Evolutionary conservation across 2,888 invertebrate genomes (phyloP), one percentile per base, ranked within the genome.

Genomic region (Microchrysa polita): DNA sequence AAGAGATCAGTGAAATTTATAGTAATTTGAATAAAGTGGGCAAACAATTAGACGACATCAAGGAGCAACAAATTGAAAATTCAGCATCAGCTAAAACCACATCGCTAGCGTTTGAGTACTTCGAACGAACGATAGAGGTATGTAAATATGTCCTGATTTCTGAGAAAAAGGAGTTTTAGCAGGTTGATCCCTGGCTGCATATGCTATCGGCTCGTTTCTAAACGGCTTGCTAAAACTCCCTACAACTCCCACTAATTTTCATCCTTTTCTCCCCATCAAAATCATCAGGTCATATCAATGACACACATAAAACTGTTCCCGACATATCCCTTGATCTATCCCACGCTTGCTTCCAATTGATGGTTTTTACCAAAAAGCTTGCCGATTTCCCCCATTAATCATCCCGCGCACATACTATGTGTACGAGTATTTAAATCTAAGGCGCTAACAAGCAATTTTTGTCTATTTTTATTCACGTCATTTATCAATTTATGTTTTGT

Each of bases 41-140:
- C 77, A 84, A 86, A 67, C 91, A 92, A 80, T 83, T 92, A 78
- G 83, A 86, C 76, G 88, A 88, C 74, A 87, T 90, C 77, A 88
- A 88, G 79, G 90, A 89, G 73, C 90, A 91, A 83, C 91, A 89
- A 82, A 91, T 92, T 40, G 92, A 92, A 80, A 92, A 92, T 77
- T 85, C 92, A 77, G 87, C 89, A 7, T 88, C 90, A 48, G 92
- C 92, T 7, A 90, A 89, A 82, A 88, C 91, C 71, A 90, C 91
- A 59, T 90, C 91, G 5, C 85, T 89, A 77, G 90, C 92, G 42
- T 94, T 93, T 81, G 87, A 88, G 76, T 90, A 91, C 79, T 93
- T 94, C 82, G 92, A 94, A 84, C 90, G 90, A 82, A 92, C 92
- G 71, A 89, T 93, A 77, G 88, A 91, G 87, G 93, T 93, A 85